Percentiles rank a stretch among this genome's conserved stretches.
Evolutionary conservation across 2,797 vertebrate genomes (phyloP).

Genomic region (Microhierax caerulescens): DNA sequence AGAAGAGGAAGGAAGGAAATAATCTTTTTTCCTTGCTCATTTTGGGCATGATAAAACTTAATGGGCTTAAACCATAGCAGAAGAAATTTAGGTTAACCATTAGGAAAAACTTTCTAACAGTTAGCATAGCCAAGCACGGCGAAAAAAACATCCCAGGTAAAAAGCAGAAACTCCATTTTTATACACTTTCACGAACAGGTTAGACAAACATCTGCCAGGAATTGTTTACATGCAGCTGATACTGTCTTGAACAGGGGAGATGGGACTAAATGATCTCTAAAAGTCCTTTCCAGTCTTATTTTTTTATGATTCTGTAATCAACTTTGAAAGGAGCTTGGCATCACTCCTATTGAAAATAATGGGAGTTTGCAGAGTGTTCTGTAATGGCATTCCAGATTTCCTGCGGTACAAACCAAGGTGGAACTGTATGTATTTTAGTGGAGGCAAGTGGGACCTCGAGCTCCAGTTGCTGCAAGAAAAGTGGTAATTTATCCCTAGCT

Average conservation of each 20-base stretch:
- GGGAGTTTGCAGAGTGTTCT: neutral
- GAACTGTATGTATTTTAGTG: neutral
- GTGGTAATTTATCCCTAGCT: neutral
- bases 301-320: slow-evolving; percentile 57
- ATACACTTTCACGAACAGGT: neutral
- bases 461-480: neutral
- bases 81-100: slow-evolving; percentile 5
- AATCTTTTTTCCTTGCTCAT: slow-evolving; percentile 28
- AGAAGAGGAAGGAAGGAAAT: slow-evolving; percentile 1
- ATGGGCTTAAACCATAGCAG: slow-evolving; percentile 1
- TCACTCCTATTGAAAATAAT: slow-evolving; percentile 36
- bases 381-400: slow-evolving; percentile 32
- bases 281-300: slow-evolving; percentile 58
- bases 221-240: slow-evolving; percentile 52
- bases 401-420: slow-evolving; percentile 17
- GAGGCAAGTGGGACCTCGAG: neutral
- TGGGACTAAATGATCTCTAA: slow-evolving; percentile 60
- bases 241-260: slow-evolving; percentile 20
- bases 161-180: neutral
- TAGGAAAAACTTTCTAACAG: neutral
- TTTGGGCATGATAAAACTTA: neutral
- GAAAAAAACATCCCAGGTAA: neutral
- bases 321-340: slow-evolving; percentile 53
- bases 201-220: slow-evolving; percentile 57
- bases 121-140: neutral